Evolutionary conservation across 2,797 vertebrate genomes (phyloP), one percentile per base, ranked within the genome.

Genomic region (Neoniphon sammara): DNA sequence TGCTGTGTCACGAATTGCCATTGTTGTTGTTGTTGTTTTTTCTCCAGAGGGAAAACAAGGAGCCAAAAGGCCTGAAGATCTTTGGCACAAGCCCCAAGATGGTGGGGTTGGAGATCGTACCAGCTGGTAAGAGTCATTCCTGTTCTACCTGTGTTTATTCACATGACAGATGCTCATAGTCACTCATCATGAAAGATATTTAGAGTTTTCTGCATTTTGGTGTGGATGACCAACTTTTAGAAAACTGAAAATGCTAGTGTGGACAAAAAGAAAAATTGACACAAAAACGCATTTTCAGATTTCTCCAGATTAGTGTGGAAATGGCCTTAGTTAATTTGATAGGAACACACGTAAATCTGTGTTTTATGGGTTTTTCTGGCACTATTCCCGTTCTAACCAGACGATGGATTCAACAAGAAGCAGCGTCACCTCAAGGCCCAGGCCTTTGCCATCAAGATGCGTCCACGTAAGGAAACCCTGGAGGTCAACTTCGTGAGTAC

Each of bases 401-500:
- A 99, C 54, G 97, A 98, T 27, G 91, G 91, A 52, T 95, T 95
- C 89, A 94, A 91, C 61, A 95, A 95, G 89, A 98, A 95, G 82
- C 95, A 97, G 85, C 95, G 97, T 75, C 95, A 95, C 87, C 94
- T 95, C 77, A 96, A 96, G 87, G 96, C 97, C 52, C 96, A 98
- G 56, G 95, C 96, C 0, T 98, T 98, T 59, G 96, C 96, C 68
- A 96, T 99, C 91, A 98, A 99, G 91, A 99, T 99, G 97, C 95
- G 96, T 82, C 97, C 97, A 23, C 95, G 96, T 75, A 99, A 99
- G 87, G 96, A 97, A 89, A 95, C 97, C 5, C 93, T 99, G 57
- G 94, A 98, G 83, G 97, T 99, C 81, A 99, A 97, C 92, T 99
- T 99, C n/a, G 98, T 99, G 92, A 98, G 98, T 96, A 66, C 3